phyloP scores from a whole-genome alignment of 2,888 invertebrate species.

The Conus canariensis region DNA sequence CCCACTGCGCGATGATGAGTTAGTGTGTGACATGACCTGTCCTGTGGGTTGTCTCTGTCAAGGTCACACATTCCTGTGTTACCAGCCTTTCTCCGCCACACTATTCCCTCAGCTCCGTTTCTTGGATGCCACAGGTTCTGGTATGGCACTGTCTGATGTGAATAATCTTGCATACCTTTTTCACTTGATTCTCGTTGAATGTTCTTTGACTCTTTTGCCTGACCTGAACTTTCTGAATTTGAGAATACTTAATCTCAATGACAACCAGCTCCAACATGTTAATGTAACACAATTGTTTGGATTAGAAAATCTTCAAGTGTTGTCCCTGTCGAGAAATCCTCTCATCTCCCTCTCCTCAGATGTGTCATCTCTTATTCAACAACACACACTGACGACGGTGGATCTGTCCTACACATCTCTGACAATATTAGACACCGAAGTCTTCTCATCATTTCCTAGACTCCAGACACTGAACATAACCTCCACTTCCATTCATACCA shows the following conservation, averaged over 20 bases:
- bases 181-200: no score
- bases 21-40: no score
- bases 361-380: not conserved
- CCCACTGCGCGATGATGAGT: no score
- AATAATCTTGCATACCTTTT: no score
- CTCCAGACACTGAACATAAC: not conserved
- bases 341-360: not conserved
- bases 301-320: not conserved
- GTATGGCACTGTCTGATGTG: no score
- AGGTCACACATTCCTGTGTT: no score
- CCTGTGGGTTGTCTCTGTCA: no score
- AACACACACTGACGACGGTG: not conserved
- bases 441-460: not conserved
- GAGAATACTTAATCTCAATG: not conserved
- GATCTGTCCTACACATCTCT: not conserved
- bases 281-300: not conserved
- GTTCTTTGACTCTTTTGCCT: no score
- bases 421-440: not conserved
- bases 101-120: no score
- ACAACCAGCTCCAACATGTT: not conserved
- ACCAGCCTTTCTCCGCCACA: no score
- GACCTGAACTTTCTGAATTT: not conserved
- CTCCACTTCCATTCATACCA: constrained; percentile 6
- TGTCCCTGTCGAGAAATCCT: not conserved
- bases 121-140: no score